Evolutionary conservation across 2,113 vertebrate genomes (phyloP).

Genomic region (Emydocephalus ijimae): DNA sequence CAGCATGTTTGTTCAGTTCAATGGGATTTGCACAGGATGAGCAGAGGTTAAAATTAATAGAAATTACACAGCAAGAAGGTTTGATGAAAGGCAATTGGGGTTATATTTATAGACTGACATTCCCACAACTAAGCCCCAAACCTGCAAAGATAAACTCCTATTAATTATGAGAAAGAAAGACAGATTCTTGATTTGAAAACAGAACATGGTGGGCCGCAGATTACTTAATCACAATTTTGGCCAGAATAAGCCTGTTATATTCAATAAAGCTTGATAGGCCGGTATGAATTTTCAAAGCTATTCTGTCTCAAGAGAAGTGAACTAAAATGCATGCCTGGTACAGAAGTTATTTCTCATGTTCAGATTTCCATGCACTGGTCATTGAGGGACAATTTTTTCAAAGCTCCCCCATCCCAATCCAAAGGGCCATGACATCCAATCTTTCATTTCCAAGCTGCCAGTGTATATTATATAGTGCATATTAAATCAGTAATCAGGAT

Average conservation of each 20-base stretch:
- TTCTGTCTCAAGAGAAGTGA: background rate
- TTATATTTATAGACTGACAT: conserved; percentile 8
- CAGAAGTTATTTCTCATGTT: background rate
- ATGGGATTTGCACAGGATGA: conserved; percentile 5
- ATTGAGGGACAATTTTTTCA: background rate
- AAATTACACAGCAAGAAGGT: background rate
- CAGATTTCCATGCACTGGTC: background rate
- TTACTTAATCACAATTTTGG: background rate
- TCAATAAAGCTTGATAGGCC: background rate
- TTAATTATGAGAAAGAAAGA: background rate
- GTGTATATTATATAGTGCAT: background rate
- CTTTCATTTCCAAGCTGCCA: background rate
- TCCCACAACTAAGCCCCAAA: background rate
- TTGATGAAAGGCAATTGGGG: background rate
- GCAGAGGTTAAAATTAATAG: background rate
- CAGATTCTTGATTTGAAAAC: background rate
- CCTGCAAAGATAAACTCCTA: background rate
- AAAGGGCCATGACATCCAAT: background rate
- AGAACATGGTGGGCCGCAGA: background rate
- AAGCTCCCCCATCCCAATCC: background rate
- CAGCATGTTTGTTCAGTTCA: conserved; percentile 7
- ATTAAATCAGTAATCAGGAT: background rate
- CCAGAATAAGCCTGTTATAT: background rate
- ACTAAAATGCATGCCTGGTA: background rate
- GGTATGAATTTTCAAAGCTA: background rate